These are phyloP conservation scores for Phylloscopus trochiloides DNA, from an alignment of 2,113 vertebrate species.

Conservation along the genomic window DNA sequence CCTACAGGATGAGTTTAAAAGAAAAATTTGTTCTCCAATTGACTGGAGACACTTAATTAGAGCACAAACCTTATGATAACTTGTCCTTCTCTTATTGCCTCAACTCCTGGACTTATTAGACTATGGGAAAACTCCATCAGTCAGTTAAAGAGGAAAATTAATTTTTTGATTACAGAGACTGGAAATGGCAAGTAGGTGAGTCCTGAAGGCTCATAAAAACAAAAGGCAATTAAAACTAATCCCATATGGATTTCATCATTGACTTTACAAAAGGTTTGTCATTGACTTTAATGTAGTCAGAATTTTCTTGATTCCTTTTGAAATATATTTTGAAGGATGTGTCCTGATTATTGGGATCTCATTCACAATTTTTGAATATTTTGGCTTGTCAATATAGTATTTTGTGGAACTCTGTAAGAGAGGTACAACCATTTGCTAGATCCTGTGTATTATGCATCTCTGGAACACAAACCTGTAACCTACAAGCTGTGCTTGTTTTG, in stretches of 20 bases:
- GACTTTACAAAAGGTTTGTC: neutral
- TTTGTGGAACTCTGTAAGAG: neutral
- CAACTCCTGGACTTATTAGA: neutral
- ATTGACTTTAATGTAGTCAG: neutral
- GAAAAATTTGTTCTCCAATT: neutral
- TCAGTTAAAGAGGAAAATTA: constrained; percentile 4
- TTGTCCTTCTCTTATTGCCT: neutral
- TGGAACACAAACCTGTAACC: neutral
- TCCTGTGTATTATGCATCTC: neutral
- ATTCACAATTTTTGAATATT: neutral
- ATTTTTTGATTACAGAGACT: constrained; percentile 10
- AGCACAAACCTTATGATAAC: neutral
- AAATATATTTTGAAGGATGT: neutral
- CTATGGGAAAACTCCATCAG: neutral
- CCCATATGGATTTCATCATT: neutral
- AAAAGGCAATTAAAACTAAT: constrained; percentile 33
- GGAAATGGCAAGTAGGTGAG: neutral
- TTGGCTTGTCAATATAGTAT: neutral
- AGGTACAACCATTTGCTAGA: neutral
- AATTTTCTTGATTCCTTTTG: neutral
- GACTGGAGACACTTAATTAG: neutral
- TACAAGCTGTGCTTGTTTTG: neutral
- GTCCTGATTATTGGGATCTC: neutral
- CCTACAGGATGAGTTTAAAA: neutral
- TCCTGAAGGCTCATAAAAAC: constrained; percentile 47